Evolutionary conservation across 2,888 invertebrate genomes (phyloP).

Genomic region (Mamestra brassicae): DNA sequence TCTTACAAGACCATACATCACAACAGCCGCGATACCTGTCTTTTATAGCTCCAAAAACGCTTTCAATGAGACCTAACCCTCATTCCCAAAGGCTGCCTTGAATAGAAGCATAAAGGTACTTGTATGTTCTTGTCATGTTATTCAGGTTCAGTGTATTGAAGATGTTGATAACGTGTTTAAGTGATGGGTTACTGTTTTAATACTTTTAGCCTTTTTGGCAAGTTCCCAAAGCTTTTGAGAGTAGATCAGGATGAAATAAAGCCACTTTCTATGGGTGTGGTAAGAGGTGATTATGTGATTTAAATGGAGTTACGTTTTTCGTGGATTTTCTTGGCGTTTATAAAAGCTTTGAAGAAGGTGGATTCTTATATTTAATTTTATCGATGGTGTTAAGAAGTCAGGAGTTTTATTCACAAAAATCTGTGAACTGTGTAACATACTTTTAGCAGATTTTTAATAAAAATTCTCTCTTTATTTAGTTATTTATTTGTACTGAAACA

Average conservation of each 20-base stretch:
- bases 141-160: constrained; percentile 44
- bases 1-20: neutral
- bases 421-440: too few relatives aligned
- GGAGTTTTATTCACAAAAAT: neutral
- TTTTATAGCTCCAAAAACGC: neutral
- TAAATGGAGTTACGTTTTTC: neutral
- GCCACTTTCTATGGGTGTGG: constrained; percentile 4
- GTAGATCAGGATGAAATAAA: constrained; percentile 24
- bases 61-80: neutral
- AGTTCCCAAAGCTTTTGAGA: constrained; percentile 27
- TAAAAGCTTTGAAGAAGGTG: neutral
- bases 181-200: constrained; percentile 38
- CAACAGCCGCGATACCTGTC: neutral
- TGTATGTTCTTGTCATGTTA: constrained; percentile 42
- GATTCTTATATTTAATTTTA: too few relatives aligned
- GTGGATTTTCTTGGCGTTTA: neutral
- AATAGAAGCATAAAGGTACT: constrained; percentile 30
- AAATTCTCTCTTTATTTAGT: too few relatives aligned
- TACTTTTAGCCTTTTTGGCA: constrained; percentile 29
- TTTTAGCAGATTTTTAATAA: too few relatives aligned
- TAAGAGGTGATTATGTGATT: constrained; percentile 16
- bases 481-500: too few relatives aligned
- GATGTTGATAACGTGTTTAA: constrained; percentile 50
- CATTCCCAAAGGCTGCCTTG: neutral
- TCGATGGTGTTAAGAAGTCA: too few relatives aligned